A percentile compares a stretch with the other conserved stretches of the same genome.
phyloP scores from a whole-genome alignment of 1,140 invertebrate genomes.

The Chelonus insularis region DNA sequence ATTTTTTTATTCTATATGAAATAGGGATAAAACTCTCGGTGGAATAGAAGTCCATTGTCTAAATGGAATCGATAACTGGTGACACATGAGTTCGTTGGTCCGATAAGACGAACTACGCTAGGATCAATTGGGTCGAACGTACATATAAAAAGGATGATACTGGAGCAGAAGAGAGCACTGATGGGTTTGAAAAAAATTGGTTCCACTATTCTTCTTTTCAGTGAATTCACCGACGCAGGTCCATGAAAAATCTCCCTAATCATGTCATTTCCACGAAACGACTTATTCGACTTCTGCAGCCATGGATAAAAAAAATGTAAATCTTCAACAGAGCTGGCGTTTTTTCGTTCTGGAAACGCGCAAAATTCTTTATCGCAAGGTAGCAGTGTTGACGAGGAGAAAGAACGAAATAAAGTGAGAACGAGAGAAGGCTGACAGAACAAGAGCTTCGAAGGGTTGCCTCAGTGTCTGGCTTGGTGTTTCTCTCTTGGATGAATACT shows the following conservation, averaged over 20 bases:
- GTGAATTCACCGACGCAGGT: too few relatives aligned
- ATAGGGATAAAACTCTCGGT: background rate
- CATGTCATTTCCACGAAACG: background rate
- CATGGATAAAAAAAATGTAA: background rate
- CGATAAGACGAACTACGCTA: background rate
- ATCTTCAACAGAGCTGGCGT: background rate
- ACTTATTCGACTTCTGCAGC: conserved; percentile 10
- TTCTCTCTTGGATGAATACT: conserved; percentile 32
- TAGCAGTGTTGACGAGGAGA: conserved; percentile 1
- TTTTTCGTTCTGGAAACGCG: conserved; percentile 6
- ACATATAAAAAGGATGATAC: too few relatives aligned
- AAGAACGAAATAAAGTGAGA: background rate
- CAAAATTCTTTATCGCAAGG: conserved; percentile 23
- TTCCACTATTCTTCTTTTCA: background rate
- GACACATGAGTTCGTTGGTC: conserved; percentile 18
- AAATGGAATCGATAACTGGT: conserved; percentile 15
- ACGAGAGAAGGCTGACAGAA: conserved; percentile 3
- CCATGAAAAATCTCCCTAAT: background rate
- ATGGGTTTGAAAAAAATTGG: background rate
- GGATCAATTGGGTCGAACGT: conserved; percentile 9
- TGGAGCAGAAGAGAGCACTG: too few relatives aligned
- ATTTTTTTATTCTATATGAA: background rate
- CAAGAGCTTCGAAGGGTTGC: background rate
- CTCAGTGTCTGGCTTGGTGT: background rate
- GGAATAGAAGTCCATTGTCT: conserved; percentile 8